Conservation (phyloP, 2,797 vertebrate species). For the Xiphorhynchus erythropygius region DNA sequence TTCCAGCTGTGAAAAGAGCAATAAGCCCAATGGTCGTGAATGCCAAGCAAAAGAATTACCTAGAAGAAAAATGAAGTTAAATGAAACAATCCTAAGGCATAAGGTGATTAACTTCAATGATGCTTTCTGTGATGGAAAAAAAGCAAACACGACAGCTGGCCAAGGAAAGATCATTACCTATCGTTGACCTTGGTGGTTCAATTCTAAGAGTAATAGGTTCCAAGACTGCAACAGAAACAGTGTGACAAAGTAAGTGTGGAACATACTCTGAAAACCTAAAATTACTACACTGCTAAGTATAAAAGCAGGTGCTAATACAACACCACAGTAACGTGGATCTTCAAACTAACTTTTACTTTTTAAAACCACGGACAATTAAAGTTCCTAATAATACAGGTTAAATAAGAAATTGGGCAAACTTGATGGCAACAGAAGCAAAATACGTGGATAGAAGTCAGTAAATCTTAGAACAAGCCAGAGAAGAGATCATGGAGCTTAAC, state of each 20-base stretch:
- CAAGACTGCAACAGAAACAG: conserved; percentile 61
- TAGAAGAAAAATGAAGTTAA: conserved; percentile 41
- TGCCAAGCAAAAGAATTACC: conserved; percentile 9
- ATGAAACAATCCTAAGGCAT: neutral
- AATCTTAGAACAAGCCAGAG: neutral
- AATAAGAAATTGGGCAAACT: neutral
- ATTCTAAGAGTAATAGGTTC: conserved; percentile 64
- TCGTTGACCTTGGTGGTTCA: conserved; percentile 65
- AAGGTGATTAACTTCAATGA: conserved; percentile 5
- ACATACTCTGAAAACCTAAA: neutral
- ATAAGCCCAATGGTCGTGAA: neutral
- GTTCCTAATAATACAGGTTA: neutral
- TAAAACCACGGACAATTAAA: neutral
- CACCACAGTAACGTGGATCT: neutral
- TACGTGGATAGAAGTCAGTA: neutral
- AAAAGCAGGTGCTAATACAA: neutral
- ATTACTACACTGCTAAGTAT: neutral
- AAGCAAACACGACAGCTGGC: neutral
- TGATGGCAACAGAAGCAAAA: neutral
- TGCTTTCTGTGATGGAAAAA: conserved; percentile 30
- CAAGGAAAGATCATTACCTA: conserved; percentile 69
- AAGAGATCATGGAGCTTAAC: neutral
- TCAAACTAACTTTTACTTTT: neutral
- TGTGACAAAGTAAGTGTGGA: neutral
- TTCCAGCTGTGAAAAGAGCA: neutral